These are phyloP conservation scores for Dasysyrphus tricinctus DNA, from an alignment of 2,888 invertebrate genomes.

Conservation along the genomic window DNA sequence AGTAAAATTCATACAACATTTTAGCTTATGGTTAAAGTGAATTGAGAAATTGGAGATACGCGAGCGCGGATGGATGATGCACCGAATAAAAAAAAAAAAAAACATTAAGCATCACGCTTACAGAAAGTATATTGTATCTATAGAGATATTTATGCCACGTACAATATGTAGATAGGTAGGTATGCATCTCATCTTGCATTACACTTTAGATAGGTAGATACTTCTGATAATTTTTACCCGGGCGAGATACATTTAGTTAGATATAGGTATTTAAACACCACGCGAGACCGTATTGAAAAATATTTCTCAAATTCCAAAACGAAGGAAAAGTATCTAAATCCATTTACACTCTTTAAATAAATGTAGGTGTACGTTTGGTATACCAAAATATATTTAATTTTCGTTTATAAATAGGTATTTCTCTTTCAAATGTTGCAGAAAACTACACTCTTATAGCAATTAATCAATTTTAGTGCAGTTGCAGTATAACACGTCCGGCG, in stretches of 20 bases:
- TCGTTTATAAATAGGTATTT: constrained; percentile 30
- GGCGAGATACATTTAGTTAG: constrained; percentile 4
- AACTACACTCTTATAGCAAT: constrained; percentile 43
- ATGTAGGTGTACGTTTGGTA: too few relatives aligned
- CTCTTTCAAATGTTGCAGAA: not conserved
- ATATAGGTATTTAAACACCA: constrained; percentile 2
- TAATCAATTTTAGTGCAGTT: constrained; percentile 60
- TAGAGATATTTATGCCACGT: not conserved
- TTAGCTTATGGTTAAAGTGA: constrained; percentile 23
- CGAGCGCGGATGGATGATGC: constrained; percentile 51
- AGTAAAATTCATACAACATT: constrained; percentile 5
- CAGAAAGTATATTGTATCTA: constrained; percentile 11
- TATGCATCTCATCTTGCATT: constrained; percentile 2
- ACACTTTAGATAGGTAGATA: not conserved
- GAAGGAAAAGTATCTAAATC: constrained; percentile 59
- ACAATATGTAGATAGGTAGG: not conserved
- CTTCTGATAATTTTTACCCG: constrained; percentile 5
- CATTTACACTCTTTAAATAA: constrained; percentile 41
- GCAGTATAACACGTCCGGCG: not conserved
- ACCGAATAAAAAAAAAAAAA: constrained; percentile 9
- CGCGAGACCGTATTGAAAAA: not conserved
- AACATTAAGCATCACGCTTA: constrained; percentile 30
- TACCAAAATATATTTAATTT: constrained; percentile 25
- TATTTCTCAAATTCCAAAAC: constrained; percentile 4
- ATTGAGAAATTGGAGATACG: constrained; percentile 41